Evolutionary conservation across 2,797 vertebrate genomes (phyloP).

Genomic region (Garrulus glandarius): DNA sequence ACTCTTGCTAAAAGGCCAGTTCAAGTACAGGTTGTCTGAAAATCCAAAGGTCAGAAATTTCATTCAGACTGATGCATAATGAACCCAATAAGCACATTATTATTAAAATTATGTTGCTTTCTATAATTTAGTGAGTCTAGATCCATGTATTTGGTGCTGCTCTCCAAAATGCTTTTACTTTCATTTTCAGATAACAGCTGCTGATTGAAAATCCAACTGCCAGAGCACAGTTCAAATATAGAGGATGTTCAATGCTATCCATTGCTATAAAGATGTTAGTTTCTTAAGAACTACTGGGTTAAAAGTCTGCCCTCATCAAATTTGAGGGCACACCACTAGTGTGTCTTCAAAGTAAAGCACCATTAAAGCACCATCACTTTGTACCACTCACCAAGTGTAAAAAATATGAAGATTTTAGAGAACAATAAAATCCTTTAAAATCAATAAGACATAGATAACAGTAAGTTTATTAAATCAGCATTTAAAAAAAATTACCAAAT

Average conservation of each 20-base stretch:
- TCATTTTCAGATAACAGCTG: neutral
- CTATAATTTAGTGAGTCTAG: neutral
- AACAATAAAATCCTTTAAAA: neutral
- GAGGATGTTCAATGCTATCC: neutral
- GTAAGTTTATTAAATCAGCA: neutral
- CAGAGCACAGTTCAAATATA: neutral
- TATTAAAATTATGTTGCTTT: neutral
- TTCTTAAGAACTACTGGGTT: neutral
- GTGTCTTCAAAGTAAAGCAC: neutral
- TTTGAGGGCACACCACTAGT: neutral
- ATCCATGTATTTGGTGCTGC: neutral
- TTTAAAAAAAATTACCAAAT: neutral
- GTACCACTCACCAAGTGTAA: neutral
- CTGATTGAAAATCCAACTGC: neutral
- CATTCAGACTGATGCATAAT: neutral
- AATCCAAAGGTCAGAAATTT: no score
- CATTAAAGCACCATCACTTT: neutral
- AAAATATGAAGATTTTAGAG: neutral
- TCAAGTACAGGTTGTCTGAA: no score
- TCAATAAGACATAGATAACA: neutral
- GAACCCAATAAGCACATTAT: neutral
- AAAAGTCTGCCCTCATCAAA: neutral
- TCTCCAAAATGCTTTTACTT: neutral
- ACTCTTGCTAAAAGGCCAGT: no score
- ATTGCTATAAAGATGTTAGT: neutral